Evolutionary conservation across 1,140 invertebrate species (phyloP), one percentile per base, ranked within the genome.

Genomic region (Drosophila yakuba): DNA sequence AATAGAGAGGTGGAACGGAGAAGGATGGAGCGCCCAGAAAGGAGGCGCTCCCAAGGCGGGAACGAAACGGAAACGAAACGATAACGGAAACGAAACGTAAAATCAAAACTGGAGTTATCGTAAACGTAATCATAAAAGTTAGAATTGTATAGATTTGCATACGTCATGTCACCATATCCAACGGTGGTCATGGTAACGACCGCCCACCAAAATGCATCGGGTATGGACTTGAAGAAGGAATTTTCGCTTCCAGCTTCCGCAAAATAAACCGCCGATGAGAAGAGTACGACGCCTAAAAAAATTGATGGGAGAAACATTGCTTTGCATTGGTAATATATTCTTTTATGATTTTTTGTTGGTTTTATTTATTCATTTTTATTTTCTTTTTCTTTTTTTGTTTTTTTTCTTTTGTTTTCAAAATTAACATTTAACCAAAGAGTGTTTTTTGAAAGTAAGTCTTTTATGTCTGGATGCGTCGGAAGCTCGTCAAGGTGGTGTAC

Each of bases 101-200:
- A 78, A 75, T 69, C 60, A 83, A 55, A 69, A 81, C 48, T 55
- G 75, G 71, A 73, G 74, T 83, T 88, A 85, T 84, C 78, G 83
- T 84, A 69, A 85, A 68, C 69, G 69, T 74, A 74, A 74, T 74
- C 56, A 78, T 80, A 80, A 79, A 76, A 84, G 50, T 90, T 85
- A 80, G 76, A 89, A 89, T 91, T 88, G 83, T 89, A 88, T 89
- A 88, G 84, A 88, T 88, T 91, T 96, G 96, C 96, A 96, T 97
- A 97, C 97, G 97, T 98, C 98, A 99, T 99, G 95, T 99, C 99
- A 95, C 99, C 99, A 96, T 99, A 99, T 94, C 98, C 98, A 94
- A 99, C 98, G 94, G 98, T 99, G 94, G 98, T 97, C 98, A 99
- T 99, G 93, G 98, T 99, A 93, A 99, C 98, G 93, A 99, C 98